Evolutionary conservation across 2,113 vertebrate genomes (phyloP), one percentile per base, ranked within the genome.

Genomic region (Oophaga pumilio): DNA sequence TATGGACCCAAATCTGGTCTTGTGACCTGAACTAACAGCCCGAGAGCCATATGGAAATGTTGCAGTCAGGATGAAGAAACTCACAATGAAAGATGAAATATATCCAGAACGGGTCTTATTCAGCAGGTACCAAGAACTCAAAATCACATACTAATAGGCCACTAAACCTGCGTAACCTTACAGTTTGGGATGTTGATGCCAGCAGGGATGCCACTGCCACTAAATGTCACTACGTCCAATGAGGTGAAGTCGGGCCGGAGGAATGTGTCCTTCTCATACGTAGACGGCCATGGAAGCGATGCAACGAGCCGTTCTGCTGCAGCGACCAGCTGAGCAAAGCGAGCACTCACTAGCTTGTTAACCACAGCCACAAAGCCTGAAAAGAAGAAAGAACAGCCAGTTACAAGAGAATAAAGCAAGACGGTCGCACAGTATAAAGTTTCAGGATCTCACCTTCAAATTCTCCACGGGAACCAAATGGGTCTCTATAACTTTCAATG

Each of bases 111-210:
- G 53, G 0, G 12, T 20, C 15, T 49, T 17, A 73, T 43, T 50
- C 33, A 50, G 11, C 18, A 50, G 43, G 33, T 22, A 50, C 2
- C 22, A 20, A 20, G 8, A 73, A 73, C 69, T 20, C 33, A 73
- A 18, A 68, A 12, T 17, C 28, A 73, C 71, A 74, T 50, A 11
- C n/a, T 18, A 18, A 71, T 7, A 33, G 15, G 28, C 2, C 15
- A 12, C 6, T 18, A 73, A 43, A 18, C 1, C 33, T 1, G 15
- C 18, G 28, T 73, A 74, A 50, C 56, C 95, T 94, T 89, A 97
- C 97, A 98, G 93, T 98, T 98, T 43, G 97, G 97, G 91, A 98
- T 98, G 92, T 97, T 98, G 91, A 98, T 98, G 85, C 97, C 97
- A 0, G 97, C 96, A 10, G 97, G 97, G 79, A 98, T 97, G 84